Percentiles rank a stretch among this genome's conserved stretches.
phyloP scores from a whole-genome alignment of 2,797 vertebrate genomes.

The Pampus argenteus region DNA sequence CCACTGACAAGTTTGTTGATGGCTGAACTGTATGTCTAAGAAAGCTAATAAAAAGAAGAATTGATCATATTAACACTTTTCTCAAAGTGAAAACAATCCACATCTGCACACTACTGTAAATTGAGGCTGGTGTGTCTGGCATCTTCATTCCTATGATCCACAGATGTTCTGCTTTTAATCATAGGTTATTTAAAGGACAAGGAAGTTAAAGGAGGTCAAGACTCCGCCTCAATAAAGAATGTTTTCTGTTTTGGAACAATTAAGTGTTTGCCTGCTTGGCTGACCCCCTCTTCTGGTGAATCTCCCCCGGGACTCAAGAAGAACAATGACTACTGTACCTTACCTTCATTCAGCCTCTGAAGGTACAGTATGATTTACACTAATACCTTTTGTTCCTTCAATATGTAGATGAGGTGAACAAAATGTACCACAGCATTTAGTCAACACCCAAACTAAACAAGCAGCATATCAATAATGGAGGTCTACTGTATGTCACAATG shows the following conservation, averaged over 20 bases:
- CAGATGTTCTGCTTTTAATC: slow-evolving; percentile 70
- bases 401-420: neutral
- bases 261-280: slow-evolving; percentile 81
- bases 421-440: neutral
- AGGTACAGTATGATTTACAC: slow-evolving; percentile 37
- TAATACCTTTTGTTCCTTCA: neutral
- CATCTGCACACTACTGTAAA: slow-evolving; percentile 27
- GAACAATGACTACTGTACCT: slow-evolving; percentile 77
- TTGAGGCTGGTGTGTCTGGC: slow-evolving; percentile 41
- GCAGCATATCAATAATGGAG: neutral
- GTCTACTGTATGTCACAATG: neutral
- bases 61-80: neutral
- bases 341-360: slow-evolving; percentile 58
- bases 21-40: slow-evolving; percentile 22
- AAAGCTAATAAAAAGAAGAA: slow-evolving; percentile 8
- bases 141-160: slow-evolving; percentile 57
- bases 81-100: neutral
- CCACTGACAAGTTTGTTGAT: slow-evolving; percentile 16
- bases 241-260: slow-evolving; percentile 86
- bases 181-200: slow-evolving; percentile 79
- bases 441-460: neutral
- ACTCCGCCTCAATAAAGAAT: slow-evolving; percentile 82
- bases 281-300: slow-evolving; percentile 77
- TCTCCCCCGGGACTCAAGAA: slow-evolving; percentile 64
- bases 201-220: slow-evolving; percentile 79